Conservation (phyloP, 2,113 vertebrate species). For the Dinomys branickii region DNA sequence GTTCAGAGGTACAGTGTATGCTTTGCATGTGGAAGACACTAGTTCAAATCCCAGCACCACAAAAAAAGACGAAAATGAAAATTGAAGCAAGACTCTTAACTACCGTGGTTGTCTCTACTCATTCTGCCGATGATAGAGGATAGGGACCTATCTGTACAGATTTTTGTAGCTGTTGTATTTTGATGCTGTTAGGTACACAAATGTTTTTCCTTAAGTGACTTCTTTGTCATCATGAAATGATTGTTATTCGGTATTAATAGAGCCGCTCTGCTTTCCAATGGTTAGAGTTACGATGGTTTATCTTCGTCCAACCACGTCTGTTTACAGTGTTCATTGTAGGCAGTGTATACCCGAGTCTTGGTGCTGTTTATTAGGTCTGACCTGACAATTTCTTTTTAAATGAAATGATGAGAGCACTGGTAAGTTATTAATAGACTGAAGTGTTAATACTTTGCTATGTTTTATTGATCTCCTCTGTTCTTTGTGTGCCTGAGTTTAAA, state of each 20-base stretch:
- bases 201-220: neutral
- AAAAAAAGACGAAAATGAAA: neutral
- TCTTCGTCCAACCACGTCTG: neutral
- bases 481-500: neutral
- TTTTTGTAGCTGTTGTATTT: neutral
- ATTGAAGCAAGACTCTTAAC: neutral
- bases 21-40: neutral
- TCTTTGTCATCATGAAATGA: conserved; percentile 29
- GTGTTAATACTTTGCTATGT: neutral
- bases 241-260: neutral
- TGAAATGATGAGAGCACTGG: neutral
- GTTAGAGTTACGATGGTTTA: neutral
- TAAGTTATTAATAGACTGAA: neutral
- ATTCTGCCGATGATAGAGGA: neutral
- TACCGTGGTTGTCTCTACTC: neutral
- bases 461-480: neutral
- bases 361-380: neutral
- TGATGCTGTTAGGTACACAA: neutral
- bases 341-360: neutral
- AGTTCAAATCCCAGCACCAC: neutral
- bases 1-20: neutral
- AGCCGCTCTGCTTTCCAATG: neutral
- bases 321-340: neutral
- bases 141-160: neutral
- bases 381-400: neutral